Evolutionary conservation across 53 echinoderm and acorn worm genomes (phyloP).

Genomic region (Astropecten irregularis): DNA sequence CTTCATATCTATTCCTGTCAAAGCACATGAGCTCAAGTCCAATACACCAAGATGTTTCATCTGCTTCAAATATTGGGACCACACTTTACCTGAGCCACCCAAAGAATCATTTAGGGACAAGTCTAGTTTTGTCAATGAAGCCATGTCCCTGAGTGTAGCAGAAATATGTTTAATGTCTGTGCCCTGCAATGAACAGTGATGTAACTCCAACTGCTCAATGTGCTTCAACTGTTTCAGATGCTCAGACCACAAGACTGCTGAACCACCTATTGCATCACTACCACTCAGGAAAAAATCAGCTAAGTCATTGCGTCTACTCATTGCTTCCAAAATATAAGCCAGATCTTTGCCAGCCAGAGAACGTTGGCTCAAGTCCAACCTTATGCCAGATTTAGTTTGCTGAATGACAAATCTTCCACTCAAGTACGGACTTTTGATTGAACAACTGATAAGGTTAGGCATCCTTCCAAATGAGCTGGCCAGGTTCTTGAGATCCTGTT

Average conservation of each 20-base stretch:
- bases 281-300: neutral
- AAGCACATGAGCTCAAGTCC: slow-evolving; percentile 1
- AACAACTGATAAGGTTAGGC: neutral
- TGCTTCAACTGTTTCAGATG: slow-evolving; percentile 5
- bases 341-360: slow-evolving; percentile 7
- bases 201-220: slow-evolving; percentile 1
- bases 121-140: slow-evolving; percentile 1
- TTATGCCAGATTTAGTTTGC: neutral
- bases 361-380: neutral
- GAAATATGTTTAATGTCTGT: slow-evolving; percentile 1
- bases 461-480: neutral
- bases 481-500: slow-evolving; percentile 1
- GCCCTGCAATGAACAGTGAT: neutral
- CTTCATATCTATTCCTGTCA: slow-evolving; percentile 15
- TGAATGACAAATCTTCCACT: neutral
- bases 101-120: slow-evolving; percentile 2
- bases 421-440: neutral
- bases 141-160: neutral
- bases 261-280: slow-evolving; percentile 5
- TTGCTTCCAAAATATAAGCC: neutral
- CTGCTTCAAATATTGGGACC: neutral
- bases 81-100: slow-evolving; percentile 1
- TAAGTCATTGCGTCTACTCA: neutral
- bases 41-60: slow-evolving; percentile 12
- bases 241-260: slow-evolving; percentile 3